Evolutionary conservation across 2,888 invertebrate species (phyloP).

Genomic region (Phytoseiulus persimilis): DNA sequence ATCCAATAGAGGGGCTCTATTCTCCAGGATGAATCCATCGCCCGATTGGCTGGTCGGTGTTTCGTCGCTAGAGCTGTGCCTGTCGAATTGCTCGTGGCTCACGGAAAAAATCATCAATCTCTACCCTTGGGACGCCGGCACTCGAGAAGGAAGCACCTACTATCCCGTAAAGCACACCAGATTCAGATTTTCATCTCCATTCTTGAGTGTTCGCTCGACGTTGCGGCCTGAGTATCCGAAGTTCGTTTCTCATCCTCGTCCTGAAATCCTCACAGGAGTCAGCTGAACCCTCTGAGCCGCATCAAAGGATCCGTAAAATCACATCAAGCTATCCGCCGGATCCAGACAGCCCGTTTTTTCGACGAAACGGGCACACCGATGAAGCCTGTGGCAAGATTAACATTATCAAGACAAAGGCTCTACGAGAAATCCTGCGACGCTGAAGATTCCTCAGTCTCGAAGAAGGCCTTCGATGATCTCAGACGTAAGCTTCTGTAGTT

Average conservation of each 20-base stretch:
- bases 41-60: constrained; percentile 97
- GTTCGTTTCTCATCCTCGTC: neutral
- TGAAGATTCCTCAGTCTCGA: neutral
- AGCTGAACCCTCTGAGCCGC: constrained; percentile 17
- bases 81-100: constrained; percentile 81
- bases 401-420: constrained; percentile 67
- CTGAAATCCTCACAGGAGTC: neutral
- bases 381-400: constrained; percentile 77
- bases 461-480: neutral
- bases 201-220: neutral
- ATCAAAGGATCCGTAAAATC: constrained; percentile 52
- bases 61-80: constrained; percentile 78
- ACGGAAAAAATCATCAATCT: constrained; percentile 70
- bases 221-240: neutral
- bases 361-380: constrained; percentile 66
- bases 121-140: constrained; percentile 92
- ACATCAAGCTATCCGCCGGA: constrained; percentile 77
- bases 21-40: constrained; percentile 80
- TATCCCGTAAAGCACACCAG: constrained; percentile 7
- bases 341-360: constrained; percentile 80
- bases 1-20: too few relatives aligned
- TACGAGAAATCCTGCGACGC: constrained; percentile 59
- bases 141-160: constrained; percentile 82
- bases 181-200: too few relatives aligned
- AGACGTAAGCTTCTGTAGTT: neutral